Percentiles rank a stretch among this genome's conserved stretches.
These are phyloP conservation scores for Leucosticte australis DNA, from an alignment of 2,113 vertebrate species.

Conservation along the genomic window DNA sequence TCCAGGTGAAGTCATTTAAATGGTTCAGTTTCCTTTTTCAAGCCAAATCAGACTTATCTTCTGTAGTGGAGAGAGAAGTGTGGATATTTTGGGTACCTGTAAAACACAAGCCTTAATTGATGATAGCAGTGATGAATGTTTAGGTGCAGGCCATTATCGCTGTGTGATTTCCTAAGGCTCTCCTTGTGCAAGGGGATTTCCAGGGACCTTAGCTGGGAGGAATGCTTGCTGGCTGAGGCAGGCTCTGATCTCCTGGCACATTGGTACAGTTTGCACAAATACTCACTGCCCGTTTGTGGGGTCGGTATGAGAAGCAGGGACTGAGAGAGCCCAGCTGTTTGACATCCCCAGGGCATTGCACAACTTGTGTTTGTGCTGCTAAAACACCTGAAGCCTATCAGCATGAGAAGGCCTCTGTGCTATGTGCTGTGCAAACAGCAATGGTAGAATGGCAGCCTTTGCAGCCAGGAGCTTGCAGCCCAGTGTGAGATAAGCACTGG, in stretches of 20 bases:
- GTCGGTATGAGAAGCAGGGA: not conserved
- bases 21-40: not conserved
- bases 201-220: not conserved
- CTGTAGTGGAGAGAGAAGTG: not conserved
- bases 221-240: not conserved
- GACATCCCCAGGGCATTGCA: conserved; percentile 9
- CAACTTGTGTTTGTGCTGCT: conserved; percentile 24
- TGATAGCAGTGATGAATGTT: not conserved
- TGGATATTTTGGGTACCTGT: not conserved
- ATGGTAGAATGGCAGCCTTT: not conserved
- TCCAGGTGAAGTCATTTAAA: not conserved
- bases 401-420: not conserved
- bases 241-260: not conserved
- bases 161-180: not conserved
- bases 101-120: not conserved
- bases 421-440: conserved; percentile 45
- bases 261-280: not conserved
- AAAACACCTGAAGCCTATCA: conserved; percentile 15
- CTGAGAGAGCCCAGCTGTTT: not conserved
- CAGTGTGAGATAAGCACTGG: not conserved
- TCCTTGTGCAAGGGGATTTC: conserved; percentile 29
- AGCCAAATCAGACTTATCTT: not conserved
- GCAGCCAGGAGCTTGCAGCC: not conserved
- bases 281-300: not conserved
- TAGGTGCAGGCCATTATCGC: not conserved